Evolutionary conservation across 2,888 invertebrate species (phyloP), one percentile per base, ranked within the genome.

Genomic region (Graphium colonna): DNA sequence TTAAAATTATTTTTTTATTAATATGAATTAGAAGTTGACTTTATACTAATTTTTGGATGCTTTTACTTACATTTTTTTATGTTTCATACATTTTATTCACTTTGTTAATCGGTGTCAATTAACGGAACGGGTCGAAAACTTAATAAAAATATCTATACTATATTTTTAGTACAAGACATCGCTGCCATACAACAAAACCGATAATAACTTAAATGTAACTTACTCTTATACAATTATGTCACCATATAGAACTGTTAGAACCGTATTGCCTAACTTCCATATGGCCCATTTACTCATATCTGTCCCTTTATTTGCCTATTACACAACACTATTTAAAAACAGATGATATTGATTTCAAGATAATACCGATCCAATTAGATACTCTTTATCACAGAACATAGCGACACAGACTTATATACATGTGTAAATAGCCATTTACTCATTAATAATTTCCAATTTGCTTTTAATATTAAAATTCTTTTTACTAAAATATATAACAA

Each of bases 121-220:
- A 82, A 84, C 82, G 86, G 80, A 79, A 79, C 73, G 80, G 88
- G 88, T 89, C 88, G 77, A 87, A 78, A 88, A 89, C 88, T 87
- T 89, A 89, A 84, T 78, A 36, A 75, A 84, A 83, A 79, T 36
- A 10, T 85, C 85, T 79, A 80, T 62, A 71, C 84, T 86, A 84
- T 61, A 73, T 81, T 83, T n/a, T 84, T 87, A 86, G 86, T 88
- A 86, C 77, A 75, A 71, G 67, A 74, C 72, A 77, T 74, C 74
- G 69, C 66, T 67, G 75, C 72, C 72, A 73, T 68, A 66, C 61
- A 65, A 65, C 62, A 69, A 58, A 67, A 64, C 62, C 59, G 58
- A 63, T 61, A 57, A 52, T 13, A 44, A 53, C 48, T 50, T 51
- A 55, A 49, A 40, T 26, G n/a, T 40, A 50, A 58, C 44, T 52